Percentiles rank a stretch among this genome's conserved stretches.
Evolutionary conservation across 2,888 invertebrate species (phyloP).

Genomic region (Pseudococcus jackbeardsleyi): DNA sequence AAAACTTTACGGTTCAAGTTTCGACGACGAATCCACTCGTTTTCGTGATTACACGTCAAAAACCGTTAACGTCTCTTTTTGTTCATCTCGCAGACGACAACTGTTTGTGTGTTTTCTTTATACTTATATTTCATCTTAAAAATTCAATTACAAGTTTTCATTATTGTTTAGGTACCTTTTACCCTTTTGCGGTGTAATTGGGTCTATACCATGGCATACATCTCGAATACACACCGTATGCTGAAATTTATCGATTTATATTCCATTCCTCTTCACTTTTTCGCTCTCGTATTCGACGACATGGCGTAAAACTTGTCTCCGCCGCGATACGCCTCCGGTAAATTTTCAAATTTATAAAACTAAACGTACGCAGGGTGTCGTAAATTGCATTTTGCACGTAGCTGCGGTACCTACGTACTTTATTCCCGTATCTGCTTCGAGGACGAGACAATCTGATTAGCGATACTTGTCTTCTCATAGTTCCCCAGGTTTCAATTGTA

Average conservation of each 20-base stretch:
- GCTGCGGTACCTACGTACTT: too few relatives aligned
- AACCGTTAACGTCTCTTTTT: conserved; percentile 17
- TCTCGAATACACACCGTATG: not conserved
- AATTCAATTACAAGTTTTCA: conserved; percentile 33
- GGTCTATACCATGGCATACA: not conserved
- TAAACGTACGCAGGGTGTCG: too few relatives aligned
- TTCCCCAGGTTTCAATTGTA: too few relatives aligned
- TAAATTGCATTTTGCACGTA: too few relatives aligned
- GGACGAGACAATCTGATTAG: too few relatives aligned
- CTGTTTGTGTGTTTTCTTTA: not conserved
- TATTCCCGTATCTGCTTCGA: too few relatives aligned
- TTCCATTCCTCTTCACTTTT: not conserved
- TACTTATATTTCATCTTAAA: not conserved
- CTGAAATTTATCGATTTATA: not conserved
- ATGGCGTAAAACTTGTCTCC: too few relatives aligned
- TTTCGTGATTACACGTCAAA: conserved; percentile 19
- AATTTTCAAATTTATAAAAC: too few relatives aligned
- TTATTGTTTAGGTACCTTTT: conserved; percentile 1
- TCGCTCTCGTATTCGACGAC: not conserved
- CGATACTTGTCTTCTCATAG: too few relatives aligned
- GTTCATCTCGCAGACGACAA: not conserved
- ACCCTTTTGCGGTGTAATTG: conserved; percentile 1
- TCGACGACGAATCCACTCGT: not conserved
- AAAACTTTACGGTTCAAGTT: not conserved
- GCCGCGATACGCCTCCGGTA: too few relatives aligned